Percentiles rank a stretch among this genome's conserved stretches.
phyloP scores from a whole-genome alignment of 2,113 vertebrate genomes.

The Empidonax traillii region DNA sequence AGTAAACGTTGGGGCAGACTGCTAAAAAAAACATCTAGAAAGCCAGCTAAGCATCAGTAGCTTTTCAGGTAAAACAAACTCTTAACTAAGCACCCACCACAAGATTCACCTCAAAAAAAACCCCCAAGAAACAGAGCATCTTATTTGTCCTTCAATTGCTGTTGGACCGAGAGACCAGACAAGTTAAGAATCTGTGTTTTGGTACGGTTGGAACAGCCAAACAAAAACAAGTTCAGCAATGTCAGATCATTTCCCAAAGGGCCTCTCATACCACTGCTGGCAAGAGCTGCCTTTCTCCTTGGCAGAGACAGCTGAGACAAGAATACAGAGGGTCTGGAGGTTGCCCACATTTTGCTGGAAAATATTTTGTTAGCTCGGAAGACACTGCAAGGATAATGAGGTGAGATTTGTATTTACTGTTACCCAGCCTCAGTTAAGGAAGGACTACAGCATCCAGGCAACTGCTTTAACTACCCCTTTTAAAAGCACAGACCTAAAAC shows the following conservation, averaged over 20 bases:
- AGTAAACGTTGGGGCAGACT: not conserved
- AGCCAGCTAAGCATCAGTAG: not conserved
- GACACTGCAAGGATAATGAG: not conserved
- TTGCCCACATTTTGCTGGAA: not conserved
- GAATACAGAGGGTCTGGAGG: not conserved
- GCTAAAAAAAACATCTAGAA: not conserved
- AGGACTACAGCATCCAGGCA: not conserved
- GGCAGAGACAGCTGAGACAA: not conserved
- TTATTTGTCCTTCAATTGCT: not conserved
- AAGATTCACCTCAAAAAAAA: conserved; percentile 16
- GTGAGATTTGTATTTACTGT: not conserved
- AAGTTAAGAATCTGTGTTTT: not conserved
- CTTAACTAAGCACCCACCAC: not conserved
- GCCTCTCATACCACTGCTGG: not conserved
- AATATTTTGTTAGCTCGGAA: not conserved
- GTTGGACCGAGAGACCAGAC: not conserved
- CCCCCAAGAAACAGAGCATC: not conserved
- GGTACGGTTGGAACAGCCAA: not conserved
- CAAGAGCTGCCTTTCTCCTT: not conserved
- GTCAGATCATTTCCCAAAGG: conserved; percentile 13
- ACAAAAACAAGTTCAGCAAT: not conserved
- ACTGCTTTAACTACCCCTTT: not conserved
- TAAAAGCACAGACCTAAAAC: not conserved
- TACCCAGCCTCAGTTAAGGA: not conserved
- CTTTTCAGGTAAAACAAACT: conserved; percentile 18